Evolutionary conservation across 2,888 invertebrate genomes (phyloP).

Genomic region (Timema podura): DNA sequence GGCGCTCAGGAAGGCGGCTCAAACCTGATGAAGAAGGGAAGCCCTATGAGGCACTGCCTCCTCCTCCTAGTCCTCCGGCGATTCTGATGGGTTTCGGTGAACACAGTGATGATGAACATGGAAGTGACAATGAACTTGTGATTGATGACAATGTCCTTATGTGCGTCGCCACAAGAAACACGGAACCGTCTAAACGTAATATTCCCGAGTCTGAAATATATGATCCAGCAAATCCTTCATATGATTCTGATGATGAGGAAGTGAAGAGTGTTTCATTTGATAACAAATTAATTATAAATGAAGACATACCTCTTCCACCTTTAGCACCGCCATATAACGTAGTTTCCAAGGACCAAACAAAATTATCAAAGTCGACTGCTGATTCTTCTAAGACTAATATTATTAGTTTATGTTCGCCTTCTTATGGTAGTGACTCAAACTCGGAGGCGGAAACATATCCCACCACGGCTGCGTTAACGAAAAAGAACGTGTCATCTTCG

Average conservation of each 20-base stretch:
- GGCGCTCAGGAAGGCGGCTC: slow-evolving; percentile 16
- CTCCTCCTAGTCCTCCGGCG: slow-evolving; percentile 35
- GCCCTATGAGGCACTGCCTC: slow-evolving; percentile 32
- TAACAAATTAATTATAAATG: neutral
- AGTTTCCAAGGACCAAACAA: neutral
- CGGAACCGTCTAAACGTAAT: slow-evolving; percentile 10
- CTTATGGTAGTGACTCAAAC: slow-evolving; percentile 18
- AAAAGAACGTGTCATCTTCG: neutral
- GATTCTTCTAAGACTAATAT: slow-evolving; percentile 21
- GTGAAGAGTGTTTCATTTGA: neutral
- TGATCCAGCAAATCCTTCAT: slow-evolving; percentile 54
- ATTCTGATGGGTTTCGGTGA: slow-evolving; percentile 41
- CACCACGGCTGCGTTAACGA: neutral
- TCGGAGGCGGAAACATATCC: neutral
- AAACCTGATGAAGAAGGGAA: slow-evolving; percentile 21
- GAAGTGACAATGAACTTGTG: slow-evolving; percentile 55
- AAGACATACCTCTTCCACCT: slow-evolving; percentile 24
- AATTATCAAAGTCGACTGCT: neutral
- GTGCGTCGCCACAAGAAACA: no score
- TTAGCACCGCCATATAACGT: neutral
- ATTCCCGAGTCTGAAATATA: slow-evolving; percentile 46
- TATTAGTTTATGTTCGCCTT: slow-evolving; percentile 24
- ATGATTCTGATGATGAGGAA: slow-evolving; percentile 40
- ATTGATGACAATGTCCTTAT: slow-evolving; percentile 45
- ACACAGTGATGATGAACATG: slow-evolving; percentile 51